Conservation (phyloP, 2,113 vertebrate genomes). For the Rhea americana region DNA sequence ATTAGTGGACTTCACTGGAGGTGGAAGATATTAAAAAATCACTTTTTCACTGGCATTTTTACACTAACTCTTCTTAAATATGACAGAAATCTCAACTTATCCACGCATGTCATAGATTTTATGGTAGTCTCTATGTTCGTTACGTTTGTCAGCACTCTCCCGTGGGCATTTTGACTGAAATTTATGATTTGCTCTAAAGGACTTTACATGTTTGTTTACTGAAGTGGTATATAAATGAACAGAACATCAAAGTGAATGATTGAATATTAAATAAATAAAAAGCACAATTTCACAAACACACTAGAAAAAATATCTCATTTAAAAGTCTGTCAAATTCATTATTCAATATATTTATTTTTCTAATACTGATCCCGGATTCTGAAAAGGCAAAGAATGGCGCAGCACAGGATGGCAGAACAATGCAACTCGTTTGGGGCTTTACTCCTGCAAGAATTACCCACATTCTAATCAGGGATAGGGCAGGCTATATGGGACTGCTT, state of each 20-base stretch:
- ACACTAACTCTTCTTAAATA: background rate
- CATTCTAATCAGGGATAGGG: background rate
- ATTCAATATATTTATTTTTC: background rate
- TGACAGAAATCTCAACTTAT: background rate
- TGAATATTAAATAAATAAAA: constrained; percentile 30
- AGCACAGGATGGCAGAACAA: background rate
- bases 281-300: background rate
- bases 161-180: background rate
- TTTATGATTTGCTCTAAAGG: background rate
- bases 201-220: constrained; percentile 10
- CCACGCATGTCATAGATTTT: background rate
- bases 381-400: background rate
- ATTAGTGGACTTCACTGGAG: background rate
- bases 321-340: background rate
- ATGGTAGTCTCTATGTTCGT: background rate
- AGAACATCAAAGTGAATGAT: background rate
- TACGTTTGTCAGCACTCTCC: background rate
- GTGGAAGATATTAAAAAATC: background rate
- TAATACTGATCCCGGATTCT: background rate
- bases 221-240: constrained; percentile 8
- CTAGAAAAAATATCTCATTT: background rate
- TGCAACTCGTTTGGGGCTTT: background rate
- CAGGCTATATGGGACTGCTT: rapidly evolving
- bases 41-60: background rate
- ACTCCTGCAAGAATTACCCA: background rate